Percentiles rank a stretch among this genome's conserved stretches.
Conservation (phyloP, 2,888 invertebrate species). For the Drosophila formosana region DNA sequence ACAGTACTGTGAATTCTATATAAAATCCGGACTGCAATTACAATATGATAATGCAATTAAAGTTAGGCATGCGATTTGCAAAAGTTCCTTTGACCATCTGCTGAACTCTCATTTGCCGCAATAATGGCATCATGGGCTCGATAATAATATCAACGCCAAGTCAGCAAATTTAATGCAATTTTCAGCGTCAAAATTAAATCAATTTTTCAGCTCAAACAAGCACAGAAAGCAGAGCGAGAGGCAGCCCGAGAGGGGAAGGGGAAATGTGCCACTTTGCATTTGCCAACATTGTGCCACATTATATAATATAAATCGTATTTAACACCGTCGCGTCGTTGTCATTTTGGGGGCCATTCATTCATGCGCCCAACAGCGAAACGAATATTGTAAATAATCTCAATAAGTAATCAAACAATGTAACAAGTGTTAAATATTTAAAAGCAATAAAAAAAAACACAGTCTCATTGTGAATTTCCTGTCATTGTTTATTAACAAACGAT, state of each 20-base stretch:
- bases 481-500: slow-evolving; percentile 5
- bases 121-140: slow-evolving; percentile 34
- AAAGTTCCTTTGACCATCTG: slow-evolving; percentile 35
- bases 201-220: slow-evolving; percentile 29
- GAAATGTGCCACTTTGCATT: slow-evolving; percentile 42
- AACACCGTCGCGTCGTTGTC: slow-evolving; percentile 20
- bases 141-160: slow-evolving; percentile 66
- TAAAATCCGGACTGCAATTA: slow-evolving; percentile 38
- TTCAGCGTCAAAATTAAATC: slow-evolving; percentile 52
- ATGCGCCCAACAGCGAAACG: background rate
- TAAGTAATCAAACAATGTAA: background rate
- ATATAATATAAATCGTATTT: slow-evolving; percentile 54
- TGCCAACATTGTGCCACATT: slow-evolving; percentile 45
- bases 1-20: background rate
- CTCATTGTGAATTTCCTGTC: background rate
- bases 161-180: slow-evolving; percentile 67
- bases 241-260: too few species aligned
- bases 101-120: slow-evolving; percentile 33
- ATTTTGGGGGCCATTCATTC: background rate
- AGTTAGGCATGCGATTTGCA: background rate
- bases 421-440: background rate
- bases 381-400: background rate
- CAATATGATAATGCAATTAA: slow-evolving; percentile 22
- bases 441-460: background rate
- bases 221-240: background rate